Evolutionary conservation across 2,888 invertebrate genomes (phyloP).

Genomic region (Chrysolina americana): DNA sequence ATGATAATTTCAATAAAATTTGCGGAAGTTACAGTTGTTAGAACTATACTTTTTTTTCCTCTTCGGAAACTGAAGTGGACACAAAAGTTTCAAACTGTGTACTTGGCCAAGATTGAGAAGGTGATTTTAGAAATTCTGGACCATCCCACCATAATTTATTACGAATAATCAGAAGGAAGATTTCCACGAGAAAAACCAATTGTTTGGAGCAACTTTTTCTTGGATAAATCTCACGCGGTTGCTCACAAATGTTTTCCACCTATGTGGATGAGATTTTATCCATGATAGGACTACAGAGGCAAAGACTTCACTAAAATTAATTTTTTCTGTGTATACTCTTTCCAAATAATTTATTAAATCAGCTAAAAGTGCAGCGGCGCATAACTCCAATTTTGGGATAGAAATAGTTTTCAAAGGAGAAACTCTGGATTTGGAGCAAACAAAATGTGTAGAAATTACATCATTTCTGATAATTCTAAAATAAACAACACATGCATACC

Average conservation of each 20-base stretch:
- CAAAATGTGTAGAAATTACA: neutral
- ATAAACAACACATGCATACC: slow-evolving; percentile 15
- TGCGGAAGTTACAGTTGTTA: neutral
- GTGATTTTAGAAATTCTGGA: neutral
- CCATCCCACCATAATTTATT: slow-evolving; percentile 1
- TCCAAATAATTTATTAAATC: slow-evolving; percentile 1
- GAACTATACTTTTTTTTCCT: neutral
- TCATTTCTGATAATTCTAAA: neutral
- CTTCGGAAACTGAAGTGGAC: neutral
- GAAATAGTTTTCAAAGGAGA: slow-evolving; percentile 15
- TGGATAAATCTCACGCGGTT: slow-evolving; percentile 4
- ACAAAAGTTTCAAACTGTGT: neutral
- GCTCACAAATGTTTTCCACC: slow-evolving; percentile 11
- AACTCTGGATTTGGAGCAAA: slow-evolving; percentile 26
- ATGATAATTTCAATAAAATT: slow-evolving; percentile 7
- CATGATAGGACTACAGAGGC: slow-evolving; percentile 7
- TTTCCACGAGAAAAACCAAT: slow-evolving; percentile 12
- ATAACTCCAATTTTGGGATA: slow-evolving; percentile 27
- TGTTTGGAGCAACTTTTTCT: neutral
- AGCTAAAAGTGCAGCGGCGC: slow-evolving; percentile 8
- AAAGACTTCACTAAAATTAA: neutral
- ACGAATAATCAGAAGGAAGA: slow-evolving; percentile 10
- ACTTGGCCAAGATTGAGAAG: neutral
- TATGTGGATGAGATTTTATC: neutral
- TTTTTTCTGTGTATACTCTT: neutral